Conservation (phyloP, 2,888 invertebrate genomes). For the Polylopha cassiicola region DNA sequence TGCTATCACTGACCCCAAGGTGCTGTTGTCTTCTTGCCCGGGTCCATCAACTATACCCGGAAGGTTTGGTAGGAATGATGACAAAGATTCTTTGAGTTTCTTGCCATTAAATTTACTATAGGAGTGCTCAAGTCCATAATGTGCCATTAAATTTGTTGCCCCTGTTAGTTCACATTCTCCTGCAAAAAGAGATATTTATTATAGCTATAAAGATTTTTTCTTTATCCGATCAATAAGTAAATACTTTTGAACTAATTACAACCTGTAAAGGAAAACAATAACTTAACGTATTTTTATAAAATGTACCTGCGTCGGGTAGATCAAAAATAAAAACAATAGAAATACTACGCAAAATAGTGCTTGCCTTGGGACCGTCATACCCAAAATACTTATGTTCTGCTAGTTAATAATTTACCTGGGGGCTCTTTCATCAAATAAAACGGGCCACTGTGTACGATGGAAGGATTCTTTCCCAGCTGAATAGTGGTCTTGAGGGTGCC, state of each 20-base stretch:
- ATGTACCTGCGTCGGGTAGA: too few relatives aligned
- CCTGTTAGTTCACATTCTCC: conserved; percentile 96
- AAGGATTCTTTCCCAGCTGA: conserved; percentile 96
- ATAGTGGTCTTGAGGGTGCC: conserved; percentile 98
- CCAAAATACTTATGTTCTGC: too few relatives aligned
- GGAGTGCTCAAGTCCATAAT: conserved; percentile 97
- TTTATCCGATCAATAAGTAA: too few relatives aligned
- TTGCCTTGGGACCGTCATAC: too few relatives aligned
- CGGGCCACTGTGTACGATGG: conserved; percentile 97
- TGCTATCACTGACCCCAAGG: conserved; percentile 94
- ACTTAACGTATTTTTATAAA: too few relatives aligned
- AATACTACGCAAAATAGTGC: too few relatives aligned
- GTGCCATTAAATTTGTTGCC: conserved; percentile 97
- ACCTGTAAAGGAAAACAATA: too few relatives aligned
- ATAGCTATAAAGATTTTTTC: too few relatives aligned
- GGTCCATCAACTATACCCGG: conserved; percentile 97
- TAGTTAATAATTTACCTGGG: conserved; percentile 80
- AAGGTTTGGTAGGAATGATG: conserved; percentile 95
- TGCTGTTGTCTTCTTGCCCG: conserved; percentile 90
- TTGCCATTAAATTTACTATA: conserved; percentile 98
- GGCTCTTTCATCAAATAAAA: conserved; percentile 99
- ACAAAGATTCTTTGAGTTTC: conserved; percentile 95
- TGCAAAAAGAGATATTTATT: conserved; percentile 49
- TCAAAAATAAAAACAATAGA: too few relatives aligned
- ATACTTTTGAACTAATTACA: too few relatives aligned